Evolutionary conservation across 2,797 vertebrate genomes (phyloP).

Genomic region (Mycteria americana): DNA sequence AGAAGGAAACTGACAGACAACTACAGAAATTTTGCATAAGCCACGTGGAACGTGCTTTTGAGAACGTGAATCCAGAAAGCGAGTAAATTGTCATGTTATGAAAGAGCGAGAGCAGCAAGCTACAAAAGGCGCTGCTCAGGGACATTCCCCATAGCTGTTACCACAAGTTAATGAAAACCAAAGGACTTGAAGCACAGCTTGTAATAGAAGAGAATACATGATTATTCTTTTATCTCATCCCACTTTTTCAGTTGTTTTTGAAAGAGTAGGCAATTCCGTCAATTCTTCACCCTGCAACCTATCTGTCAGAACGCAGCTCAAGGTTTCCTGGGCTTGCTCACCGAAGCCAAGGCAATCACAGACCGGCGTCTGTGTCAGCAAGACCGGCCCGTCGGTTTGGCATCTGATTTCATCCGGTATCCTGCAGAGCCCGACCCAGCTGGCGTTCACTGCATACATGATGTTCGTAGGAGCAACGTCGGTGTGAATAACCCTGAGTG

Average conservation of each 20-base stretch:
- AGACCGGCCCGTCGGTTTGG: constrained; percentile 76
- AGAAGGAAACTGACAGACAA: not conserved
- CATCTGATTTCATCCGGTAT: constrained; percentile 82
- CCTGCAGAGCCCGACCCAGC: constrained; percentile 90
- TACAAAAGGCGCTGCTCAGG: accelerated
- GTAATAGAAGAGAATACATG: accelerated
- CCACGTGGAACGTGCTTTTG: accelerated
- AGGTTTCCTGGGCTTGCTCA: constrained; percentile 58
- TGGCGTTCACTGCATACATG: constrained; percentile 86
- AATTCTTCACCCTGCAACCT: not conserved
- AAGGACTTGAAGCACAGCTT: not conserved
- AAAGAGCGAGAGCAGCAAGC: not conserved
- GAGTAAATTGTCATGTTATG: not conserved
- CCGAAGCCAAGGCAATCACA: constrained; percentile 92
- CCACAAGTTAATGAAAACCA: not conserved
- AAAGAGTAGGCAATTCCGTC: not conserved
- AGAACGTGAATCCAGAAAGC: accelerated
- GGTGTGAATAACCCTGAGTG: constrained; percentile 83
- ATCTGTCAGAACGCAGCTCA: not conserved
- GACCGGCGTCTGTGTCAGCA: constrained; percentile 86
- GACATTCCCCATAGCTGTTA: not conserved
- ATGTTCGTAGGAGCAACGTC: constrained; percentile 88
- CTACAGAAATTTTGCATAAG: not conserved
- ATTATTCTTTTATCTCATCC: not conserved
- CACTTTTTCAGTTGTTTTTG: not conserved